Conservation (phyloP, 1,140 invertebrate species). For the Anastrepha ludens region DNA sequence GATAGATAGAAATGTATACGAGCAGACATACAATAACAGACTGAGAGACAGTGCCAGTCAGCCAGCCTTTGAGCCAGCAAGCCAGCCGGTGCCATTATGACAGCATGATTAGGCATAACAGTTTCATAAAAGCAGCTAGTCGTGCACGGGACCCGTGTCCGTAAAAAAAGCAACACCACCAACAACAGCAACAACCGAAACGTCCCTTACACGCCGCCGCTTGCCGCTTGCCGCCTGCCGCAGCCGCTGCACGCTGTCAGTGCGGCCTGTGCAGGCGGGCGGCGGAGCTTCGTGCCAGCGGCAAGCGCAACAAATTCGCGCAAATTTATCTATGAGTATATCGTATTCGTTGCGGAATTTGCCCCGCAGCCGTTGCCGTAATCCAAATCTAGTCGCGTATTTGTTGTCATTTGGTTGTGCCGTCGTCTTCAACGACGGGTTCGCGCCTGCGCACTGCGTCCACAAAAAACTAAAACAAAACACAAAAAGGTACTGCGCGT, state of each 20-base stretch:
- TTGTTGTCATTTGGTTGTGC: not conserved
- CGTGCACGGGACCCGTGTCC: conserved; percentile 45
- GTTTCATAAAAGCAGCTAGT: conserved; percentile 44
- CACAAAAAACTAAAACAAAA: not conserved
- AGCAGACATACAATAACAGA: not conserved
- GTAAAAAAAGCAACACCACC: not conserved
- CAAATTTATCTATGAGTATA: not conserved
- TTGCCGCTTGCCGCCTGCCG: not conserved
- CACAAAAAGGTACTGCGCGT: not conserved
- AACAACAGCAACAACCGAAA: not conserved
- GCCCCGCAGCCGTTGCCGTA: conserved; percentile 4
- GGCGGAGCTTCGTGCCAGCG: not conserved
- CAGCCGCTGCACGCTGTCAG: not conserved
- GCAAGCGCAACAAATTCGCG: conserved; percentile 37
- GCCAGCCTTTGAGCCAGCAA: conserved; percentile 10
- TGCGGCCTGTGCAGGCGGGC: not conserved
- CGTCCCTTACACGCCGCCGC: conserved; percentile 3
- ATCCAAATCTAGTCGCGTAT: not conserved
- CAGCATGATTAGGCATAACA: conserved; percentile 74
- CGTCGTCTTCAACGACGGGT: conserved; percentile 8
- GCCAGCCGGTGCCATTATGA: conserved; percentile 66
- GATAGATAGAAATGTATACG: not conserved
- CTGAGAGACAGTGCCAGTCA: conserved; percentile 42
- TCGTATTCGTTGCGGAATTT: not conserved
- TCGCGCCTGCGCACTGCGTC: conserved; percentile 5